Percentiles rank a stretch among this genome's conserved stretches.
Evolutionary conservation across 2,113 vertebrate species (phyloP).

Genomic region (Daboia siamensis): DNA sequence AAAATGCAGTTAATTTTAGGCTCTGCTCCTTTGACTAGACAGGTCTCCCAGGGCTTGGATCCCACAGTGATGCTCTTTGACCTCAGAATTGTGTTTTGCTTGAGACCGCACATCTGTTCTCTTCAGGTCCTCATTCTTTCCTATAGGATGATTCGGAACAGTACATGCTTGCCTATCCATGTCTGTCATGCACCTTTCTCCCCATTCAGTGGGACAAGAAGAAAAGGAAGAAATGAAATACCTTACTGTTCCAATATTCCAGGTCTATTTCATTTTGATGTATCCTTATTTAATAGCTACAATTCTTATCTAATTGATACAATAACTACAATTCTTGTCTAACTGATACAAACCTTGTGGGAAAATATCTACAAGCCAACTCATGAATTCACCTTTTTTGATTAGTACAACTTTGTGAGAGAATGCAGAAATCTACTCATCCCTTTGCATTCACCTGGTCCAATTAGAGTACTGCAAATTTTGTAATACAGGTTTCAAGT

Average conservation of each 20-base stretch:
- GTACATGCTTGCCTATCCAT: not conserved
- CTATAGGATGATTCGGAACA: slow-evolving; percentile 7
- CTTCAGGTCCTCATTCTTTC: slow-evolving; percentile 26
- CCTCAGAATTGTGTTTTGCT: slow-evolving; percentile 21
- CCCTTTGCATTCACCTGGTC: not conserved
- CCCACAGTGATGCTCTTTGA: slow-evolving; percentile 36
- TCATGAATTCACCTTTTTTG: not conserved
- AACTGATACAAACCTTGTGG: not conserved
- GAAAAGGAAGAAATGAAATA: not conserved
- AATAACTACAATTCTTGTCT: not conserved
- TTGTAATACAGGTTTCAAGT: not conserved
- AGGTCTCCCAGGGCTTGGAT: slow-evolving; percentile 69
- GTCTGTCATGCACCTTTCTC: not conserved
- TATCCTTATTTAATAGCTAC: not conserved
- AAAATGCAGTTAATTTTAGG: slow-evolving; percentile 60
- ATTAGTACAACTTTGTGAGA: not conserved
- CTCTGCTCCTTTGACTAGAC: slow-evolving; percentile 64
- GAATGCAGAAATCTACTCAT: not conserved
- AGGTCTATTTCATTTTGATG: not conserved
- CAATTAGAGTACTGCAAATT: not conserved
- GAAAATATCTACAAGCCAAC: not conserved
- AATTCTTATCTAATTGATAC: not conserved
- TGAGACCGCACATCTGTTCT: not conserved
- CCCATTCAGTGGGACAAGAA: not conserved
- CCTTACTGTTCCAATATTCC: not conserved